A percentile compares a stretch with the other conserved stretches of the same genome.
Evolutionary conservation across 30 jellyfish, hydroid and myxozoan genomes (phyloP).

Genomic region (Sanderia malayensis): DNA sequence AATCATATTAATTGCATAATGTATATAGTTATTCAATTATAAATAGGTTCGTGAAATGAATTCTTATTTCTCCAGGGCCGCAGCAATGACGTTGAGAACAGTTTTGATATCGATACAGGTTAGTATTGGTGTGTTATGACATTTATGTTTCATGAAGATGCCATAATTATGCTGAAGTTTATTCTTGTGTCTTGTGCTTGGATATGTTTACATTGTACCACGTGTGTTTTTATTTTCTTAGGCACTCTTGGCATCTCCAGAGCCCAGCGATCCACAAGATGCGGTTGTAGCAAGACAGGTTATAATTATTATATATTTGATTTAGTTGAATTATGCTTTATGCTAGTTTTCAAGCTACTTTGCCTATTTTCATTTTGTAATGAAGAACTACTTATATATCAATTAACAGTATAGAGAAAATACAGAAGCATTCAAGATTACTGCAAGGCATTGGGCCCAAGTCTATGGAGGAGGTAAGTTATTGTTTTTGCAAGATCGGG

Average conservation of each 20-base stretch:
- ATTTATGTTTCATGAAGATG: too few species aligned
- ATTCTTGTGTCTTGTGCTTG: too few species aligned
- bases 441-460: constrained; percentile 89
- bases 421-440: constrained; percentile 46
- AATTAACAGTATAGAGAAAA: constrained; percentile 60
- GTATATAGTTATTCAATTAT: too few species aligned
- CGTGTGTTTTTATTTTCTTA: neutral
- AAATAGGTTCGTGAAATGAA: too few species aligned
- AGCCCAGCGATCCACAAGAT: constrained; percentile 98
- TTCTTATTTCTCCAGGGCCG: constrained; percentile 74
- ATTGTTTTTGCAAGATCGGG: too few species aligned
- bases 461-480: constrained; percentile 80
- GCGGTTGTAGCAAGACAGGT: constrained; percentile 99
- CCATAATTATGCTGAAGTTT: too few species aligned
- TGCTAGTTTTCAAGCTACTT: neutral
- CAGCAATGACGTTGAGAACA: constrained; percentile 96
- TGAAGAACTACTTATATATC: neutral
- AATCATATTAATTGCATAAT: too few species aligned
- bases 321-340: neutral
- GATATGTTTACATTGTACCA: too few species aligned
- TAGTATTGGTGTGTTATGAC: too few species aligned
- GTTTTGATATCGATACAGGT: constrained; percentile 89
- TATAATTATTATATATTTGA: neutral
- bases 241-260: constrained; percentile 96
- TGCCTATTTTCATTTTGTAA: neutral